Percentiles rank a stretch among this genome's conserved stretches.
phyloP scores from a whole-genome alignment of 2,113 vertebrate species.

The Pontoporia blainvillei region DNA sequence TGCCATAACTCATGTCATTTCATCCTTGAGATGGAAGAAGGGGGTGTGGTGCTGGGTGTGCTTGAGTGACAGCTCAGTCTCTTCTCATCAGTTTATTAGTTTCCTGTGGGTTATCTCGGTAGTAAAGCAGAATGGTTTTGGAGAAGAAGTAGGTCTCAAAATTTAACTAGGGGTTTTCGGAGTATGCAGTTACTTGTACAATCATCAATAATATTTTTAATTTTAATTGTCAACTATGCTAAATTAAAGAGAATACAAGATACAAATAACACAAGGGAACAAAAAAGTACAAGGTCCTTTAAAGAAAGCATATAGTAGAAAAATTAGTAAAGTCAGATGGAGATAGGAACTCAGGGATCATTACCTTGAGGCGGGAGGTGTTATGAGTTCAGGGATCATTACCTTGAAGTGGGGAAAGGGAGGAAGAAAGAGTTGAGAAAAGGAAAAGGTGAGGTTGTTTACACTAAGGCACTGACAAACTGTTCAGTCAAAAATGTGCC shows the following conservation, averaged over 20 bases:
- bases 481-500: background rate
- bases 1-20: constrained; percentile 52
- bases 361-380: constrained; percentile 42
- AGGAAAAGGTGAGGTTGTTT: background rate
- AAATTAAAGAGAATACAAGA: background rate
- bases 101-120: background rate
- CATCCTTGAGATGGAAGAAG: constrained; percentile 14
- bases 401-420: background rate
- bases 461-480: background rate
- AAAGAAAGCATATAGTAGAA: background rate
- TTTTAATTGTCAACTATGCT: constrained; percentile 22
- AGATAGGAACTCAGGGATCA: constrained; percentile 41
- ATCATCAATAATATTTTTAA: background rate
- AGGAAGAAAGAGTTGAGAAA: background rate
- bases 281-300: background rate
- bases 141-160: background rate
- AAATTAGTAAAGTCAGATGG: constrained; percentile 37
- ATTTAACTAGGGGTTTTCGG: background rate
- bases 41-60: background rate
- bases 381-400: constrained; percentile 53
- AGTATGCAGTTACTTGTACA: background rate
- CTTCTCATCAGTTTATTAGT: background rate
- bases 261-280: background rate
- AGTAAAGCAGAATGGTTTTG: background rate
- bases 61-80: constrained; percentile 30